These are phyloP conservation scores for Priocnemis perturbator DNA, from an alignment of 2,888 invertebrate genomes.

Conservation along the genomic window DNA sequence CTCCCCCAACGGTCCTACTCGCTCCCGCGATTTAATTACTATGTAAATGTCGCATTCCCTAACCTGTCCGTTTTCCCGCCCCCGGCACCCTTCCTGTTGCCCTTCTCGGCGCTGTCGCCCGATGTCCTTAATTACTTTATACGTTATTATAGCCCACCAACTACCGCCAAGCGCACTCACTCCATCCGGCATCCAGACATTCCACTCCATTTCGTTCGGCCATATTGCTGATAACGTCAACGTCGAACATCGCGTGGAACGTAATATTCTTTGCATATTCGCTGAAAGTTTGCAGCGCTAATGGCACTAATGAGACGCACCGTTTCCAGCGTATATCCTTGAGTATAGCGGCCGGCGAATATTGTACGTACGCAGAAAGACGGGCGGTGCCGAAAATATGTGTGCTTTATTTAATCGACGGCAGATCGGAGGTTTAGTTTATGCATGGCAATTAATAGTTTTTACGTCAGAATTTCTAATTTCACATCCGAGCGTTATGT, in stretches of 20 bases:
- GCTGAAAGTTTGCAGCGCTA: no score
- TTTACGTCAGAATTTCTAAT: no score
- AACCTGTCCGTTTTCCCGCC: conserved; percentile 68
- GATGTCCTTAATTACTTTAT: conserved; percentile 76
- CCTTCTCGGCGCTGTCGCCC: conserved; percentile 66
- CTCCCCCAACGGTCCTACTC: conserved; percentile 73
- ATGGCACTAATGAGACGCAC: no score
- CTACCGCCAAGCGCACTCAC: conserved; percentile 65
- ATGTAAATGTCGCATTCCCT: conserved; percentile 75
- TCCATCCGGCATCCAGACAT: conserved; percentile 46
- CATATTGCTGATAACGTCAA: conserved; percentile 53
- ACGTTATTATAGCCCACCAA: conserved; percentile 74
- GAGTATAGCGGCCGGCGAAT: no score
- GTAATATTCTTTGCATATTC: conserved; percentile 14
- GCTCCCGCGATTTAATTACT: conserved; percentile 75
- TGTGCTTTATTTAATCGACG: no score
- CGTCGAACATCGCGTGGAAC: conserved; percentile 22
- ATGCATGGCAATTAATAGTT: no score
- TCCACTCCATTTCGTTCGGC: conserved; percentile 55
- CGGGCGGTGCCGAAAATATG: no score
- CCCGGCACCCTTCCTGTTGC: conserved; percentile 35
- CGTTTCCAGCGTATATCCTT: no score
- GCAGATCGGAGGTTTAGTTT: no score
- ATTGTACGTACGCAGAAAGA: no score
- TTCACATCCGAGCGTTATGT: no score